Conservation (phyloP, 2,113 vertebrate genomes). For the Forbesichthys papilliferus region DNA sequence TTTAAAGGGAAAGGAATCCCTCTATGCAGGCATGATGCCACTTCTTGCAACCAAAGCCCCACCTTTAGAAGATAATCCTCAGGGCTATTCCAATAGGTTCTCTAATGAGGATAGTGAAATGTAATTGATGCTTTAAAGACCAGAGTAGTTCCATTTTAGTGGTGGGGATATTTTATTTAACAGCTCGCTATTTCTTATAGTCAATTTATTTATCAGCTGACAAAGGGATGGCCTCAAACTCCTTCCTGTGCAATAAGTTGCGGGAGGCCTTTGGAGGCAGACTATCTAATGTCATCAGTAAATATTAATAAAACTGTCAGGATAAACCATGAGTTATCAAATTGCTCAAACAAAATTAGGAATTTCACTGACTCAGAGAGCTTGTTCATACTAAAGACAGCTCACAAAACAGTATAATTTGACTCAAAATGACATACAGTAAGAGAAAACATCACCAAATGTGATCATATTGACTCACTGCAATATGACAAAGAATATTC, state of each 20-base stretch:
- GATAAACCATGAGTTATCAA: constrained; percentile 23
- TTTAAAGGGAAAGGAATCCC: constrained; percentile 66
- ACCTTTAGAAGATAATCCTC: constrained; percentile 39
- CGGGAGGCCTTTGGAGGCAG: constrained; percentile 25
- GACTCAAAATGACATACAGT: not conserved
- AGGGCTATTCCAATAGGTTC: constrained; percentile 5
- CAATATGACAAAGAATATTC: constrained; percentile 99
- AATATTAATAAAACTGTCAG: constrained; percentile 11
- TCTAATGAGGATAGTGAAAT: constrained; percentile 13
- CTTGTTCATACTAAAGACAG: no score
- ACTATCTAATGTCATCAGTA: constrained; percentile 20
- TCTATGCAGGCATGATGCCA: constrained; percentile 47
- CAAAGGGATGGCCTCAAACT: constrained; percentile 38
- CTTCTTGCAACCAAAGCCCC: constrained; percentile 60
- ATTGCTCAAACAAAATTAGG: constrained; percentile 10
- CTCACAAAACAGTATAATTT: not conserved
- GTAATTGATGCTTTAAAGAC: not conserved
- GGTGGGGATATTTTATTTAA: not conserved
- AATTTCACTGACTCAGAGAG: constrained; percentile 3
- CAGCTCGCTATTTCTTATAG: constrained; percentile 24
- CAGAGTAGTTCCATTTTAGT: constrained; percentile 25
- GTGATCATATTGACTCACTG: constrained; percentile 78
- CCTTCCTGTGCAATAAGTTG: constrained; percentile 21
- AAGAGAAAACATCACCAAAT: constrained; percentile 31
- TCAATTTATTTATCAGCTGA: not conserved